phyloP scores from a whole-genome alignment of 2,797 vertebrate genomes.

The Tapera naevia region DNA sequence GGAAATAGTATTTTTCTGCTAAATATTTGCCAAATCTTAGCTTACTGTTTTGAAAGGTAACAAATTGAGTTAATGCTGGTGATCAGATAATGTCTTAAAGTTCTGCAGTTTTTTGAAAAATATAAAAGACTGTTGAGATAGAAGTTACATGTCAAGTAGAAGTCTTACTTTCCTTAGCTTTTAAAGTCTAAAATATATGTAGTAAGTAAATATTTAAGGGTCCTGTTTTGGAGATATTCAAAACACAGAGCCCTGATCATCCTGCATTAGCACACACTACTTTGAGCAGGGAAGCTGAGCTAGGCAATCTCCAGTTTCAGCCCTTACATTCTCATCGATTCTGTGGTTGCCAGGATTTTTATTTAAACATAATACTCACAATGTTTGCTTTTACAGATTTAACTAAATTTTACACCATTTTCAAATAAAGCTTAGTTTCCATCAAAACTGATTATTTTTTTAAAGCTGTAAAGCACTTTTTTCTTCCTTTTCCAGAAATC shows the following conservation, averaged over 20 bases:
- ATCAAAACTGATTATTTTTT: neutral
- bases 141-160: too few relatives aligned
- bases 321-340: too few relatives aligned
- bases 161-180: too few relatives aligned
- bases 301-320: too few relatives aligned
- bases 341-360: neutral
- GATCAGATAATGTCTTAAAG: neutral
- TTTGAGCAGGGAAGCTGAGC: too few relatives aligned
- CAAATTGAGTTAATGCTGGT: too few relatives aligned
- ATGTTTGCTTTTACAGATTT: neutral
- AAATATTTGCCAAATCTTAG: neutral
- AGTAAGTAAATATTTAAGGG: too few relatives aligned
- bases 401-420: neutral
- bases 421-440: neutral
- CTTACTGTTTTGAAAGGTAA: neutral
- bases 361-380: neutral
- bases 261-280: too few relatives aligned
- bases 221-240: too few relatives aligned
- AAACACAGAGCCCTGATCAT: too few relatives aligned
- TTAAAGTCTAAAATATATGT: too few relatives aligned
- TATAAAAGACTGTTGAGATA: too few relatives aligned
- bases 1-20: neutral
- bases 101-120: neutral
- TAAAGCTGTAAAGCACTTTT: rapidly evolving
- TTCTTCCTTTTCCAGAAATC: neutral